A percentile compares a stretch with the other conserved stretches of the same genome.
phyloP scores from a whole-genome alignment of 2,888 invertebrate genomes.

The Prenolepis imparis region DNA sequence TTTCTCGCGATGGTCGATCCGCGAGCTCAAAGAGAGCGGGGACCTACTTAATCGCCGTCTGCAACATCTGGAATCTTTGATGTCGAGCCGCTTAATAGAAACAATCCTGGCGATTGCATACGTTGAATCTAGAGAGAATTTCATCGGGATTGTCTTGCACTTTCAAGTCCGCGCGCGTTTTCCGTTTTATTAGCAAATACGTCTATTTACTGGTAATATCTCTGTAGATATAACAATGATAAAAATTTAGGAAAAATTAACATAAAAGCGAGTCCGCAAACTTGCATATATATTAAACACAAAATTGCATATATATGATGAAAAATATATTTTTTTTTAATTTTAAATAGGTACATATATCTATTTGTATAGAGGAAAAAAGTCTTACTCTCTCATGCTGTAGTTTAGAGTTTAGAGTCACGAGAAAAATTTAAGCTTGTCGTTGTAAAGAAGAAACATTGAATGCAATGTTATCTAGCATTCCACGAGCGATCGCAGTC shows the following conservation, averaged over 20 bases:
- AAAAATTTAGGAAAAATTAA: background rate
- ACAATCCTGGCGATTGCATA: constrained; percentile 72
- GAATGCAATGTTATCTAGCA: background rate
- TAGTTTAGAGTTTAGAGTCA: background rate
- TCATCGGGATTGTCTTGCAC: background rate
- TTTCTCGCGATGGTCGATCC: constrained; percentile 14
- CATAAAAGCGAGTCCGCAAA: background rate
- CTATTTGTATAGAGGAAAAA: background rate
- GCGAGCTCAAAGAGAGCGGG: constrained; percentile 64
- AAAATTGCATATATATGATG: background rate
- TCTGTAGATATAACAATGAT: background rate
- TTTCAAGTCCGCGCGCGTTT: background rate
- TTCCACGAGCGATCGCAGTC: background rate
- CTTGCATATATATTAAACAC: background rate
- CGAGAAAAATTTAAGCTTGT: background rate
- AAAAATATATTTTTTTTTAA: constrained; percentile 3
- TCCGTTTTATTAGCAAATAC: constrained; percentile 11
- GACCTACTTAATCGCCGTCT: constrained; percentile 78
- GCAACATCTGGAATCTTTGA: constrained; percentile 79
- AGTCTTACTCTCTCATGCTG: background rate
- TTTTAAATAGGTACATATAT: background rate
- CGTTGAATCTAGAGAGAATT: constrained; percentile 48
- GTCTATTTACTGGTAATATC: background rate
- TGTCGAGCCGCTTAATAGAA: constrained; percentile 80
- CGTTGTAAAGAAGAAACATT: background rate